Evolutionary conservation across 2,113 vertebrate genomes (phyloP).

Genomic region (Cyanoramphus novaezelandiae): DNA sequence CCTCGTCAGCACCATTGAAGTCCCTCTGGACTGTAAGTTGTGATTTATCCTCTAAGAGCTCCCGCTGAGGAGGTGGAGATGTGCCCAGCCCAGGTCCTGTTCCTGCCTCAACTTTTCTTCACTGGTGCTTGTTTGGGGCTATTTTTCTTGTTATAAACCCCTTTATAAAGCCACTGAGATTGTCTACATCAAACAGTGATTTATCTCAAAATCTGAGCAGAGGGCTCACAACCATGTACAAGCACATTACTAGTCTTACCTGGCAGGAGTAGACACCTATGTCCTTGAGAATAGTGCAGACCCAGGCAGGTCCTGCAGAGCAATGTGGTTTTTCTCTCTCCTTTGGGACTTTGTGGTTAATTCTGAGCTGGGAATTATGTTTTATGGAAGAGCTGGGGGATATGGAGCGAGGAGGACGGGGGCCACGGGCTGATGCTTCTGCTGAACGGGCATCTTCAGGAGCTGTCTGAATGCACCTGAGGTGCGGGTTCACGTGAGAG

Average conservation of each 20-base stretch:
- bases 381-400: background rate
- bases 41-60: background rate
- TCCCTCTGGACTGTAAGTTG: conserved; percentile 90
- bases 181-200: background rate
- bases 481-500: rapidly evolving
- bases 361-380: background rate
- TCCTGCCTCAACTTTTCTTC: background rate
- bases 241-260: background rate
- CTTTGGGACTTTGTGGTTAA: background rate
- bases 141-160: background rate
- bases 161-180: background rate
- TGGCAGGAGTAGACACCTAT: background rate
- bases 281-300: background rate
- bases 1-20: conserved; percentile 81
- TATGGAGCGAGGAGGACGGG: background rate
- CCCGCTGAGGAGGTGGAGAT: rapidly evolving
- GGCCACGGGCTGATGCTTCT: background rate
- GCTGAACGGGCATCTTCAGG: background rate
- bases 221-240: background rate
- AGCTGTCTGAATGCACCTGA: background rate
- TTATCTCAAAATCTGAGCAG: background rate
- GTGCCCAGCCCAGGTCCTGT: rapidly evolving
- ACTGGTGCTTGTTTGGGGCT: background rate
- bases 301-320: background rate
- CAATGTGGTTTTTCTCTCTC: background rate